A percentile compares a stretch with the other conserved stretches of the same genome.
Evolutionary conservation across 2,888 invertebrate genomes (phyloP).

Genomic region (Vanessa cardui): DNA sequence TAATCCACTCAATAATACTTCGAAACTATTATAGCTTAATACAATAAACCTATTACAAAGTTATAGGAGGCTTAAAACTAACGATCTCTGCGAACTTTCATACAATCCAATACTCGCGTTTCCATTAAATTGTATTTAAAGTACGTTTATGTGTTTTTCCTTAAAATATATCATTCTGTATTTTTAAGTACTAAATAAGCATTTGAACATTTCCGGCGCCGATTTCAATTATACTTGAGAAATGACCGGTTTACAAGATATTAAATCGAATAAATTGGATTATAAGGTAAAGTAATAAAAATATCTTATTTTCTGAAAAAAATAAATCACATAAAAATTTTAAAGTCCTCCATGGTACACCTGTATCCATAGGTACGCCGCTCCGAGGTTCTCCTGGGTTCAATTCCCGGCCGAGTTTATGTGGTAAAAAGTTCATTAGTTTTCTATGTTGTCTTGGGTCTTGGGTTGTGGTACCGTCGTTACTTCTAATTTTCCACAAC

Average conservation of each 20-base stretch:
- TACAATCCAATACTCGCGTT: conserved; percentile 1
- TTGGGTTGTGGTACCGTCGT: too few species aligned
- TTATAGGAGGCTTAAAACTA: conserved; percentile 12
- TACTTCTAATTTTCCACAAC: too few species aligned
- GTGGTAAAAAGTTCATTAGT: too few species aligned
- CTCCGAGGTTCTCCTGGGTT: too few species aligned
- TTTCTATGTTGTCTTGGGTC: too few species aligned
- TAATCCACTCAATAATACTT: conserved; percentile 3
- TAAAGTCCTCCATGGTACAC: too few species aligned
- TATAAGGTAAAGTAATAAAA: neutral
- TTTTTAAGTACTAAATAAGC: conserved; percentile 28
- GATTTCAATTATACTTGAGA: neutral
- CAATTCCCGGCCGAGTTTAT: too few species aligned
- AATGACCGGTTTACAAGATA: conserved; percentile 16
- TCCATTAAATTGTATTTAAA: conserved; percentile 7
- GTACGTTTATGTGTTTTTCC: conserved; percentile 1
- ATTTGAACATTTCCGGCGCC: conserved; percentile 21
- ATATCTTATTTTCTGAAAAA: neutral
- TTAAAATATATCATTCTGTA: conserved; percentile 10
- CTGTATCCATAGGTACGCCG: too few species aligned
- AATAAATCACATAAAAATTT: too few species aligned
- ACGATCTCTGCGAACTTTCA: neutral
- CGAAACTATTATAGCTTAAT: conserved; percentile 14
- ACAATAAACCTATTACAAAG: conserved; percentile 22
- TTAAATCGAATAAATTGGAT: neutral